Percentiles rank a stretch among this genome's conserved stretches.
These are phyloP conservation scores for Acomys russatus DNA, from an alignment of 2,797 vertebrate genomes.

Conservation along the genomic window DNA sequence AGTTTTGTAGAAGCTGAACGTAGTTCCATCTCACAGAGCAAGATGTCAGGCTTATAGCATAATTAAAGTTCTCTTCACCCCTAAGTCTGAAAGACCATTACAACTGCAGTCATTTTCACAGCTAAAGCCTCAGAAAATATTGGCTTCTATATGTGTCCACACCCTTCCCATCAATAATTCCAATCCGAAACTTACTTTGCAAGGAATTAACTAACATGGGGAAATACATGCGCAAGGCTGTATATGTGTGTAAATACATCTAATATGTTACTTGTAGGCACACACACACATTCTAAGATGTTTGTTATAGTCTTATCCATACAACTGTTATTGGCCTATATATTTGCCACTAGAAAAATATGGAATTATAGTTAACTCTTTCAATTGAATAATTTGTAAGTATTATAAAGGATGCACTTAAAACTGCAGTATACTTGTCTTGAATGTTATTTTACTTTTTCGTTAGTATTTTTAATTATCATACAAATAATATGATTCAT, in stretches of 20 bases:
- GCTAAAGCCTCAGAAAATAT: neutral
- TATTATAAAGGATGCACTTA: neutral
- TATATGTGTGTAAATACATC: neutral
- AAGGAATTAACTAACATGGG: neutral
- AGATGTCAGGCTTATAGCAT: neutral
- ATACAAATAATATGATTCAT: neutral
- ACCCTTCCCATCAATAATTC: neutral
- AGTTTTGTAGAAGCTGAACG: neutral
- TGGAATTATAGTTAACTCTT: neutral
- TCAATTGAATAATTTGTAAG: neutral
- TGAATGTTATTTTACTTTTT: neutral
- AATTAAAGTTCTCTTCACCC: neutral
- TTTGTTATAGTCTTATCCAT: neutral
- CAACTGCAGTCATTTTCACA: slow-evolving; percentile 7
- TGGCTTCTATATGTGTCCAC: neutral
- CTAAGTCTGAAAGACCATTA: slow-evolving; percentile 8
- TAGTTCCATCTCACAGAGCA: slow-evolving; percentile 10
- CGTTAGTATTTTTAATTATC: neutral
- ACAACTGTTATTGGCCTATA: neutral
- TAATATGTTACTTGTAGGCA: neutral
- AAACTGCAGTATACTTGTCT: too few relatives aligned
- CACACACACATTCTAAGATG: neutral
- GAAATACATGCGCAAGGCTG: neutral
- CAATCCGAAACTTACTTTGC: neutral
- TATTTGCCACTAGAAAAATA: neutral